These are phyloP conservation scores for Notarius lentiginosus DNA, from an alignment of 2,113 vertebrate genomes.

Conservation along the genomic window DNA sequence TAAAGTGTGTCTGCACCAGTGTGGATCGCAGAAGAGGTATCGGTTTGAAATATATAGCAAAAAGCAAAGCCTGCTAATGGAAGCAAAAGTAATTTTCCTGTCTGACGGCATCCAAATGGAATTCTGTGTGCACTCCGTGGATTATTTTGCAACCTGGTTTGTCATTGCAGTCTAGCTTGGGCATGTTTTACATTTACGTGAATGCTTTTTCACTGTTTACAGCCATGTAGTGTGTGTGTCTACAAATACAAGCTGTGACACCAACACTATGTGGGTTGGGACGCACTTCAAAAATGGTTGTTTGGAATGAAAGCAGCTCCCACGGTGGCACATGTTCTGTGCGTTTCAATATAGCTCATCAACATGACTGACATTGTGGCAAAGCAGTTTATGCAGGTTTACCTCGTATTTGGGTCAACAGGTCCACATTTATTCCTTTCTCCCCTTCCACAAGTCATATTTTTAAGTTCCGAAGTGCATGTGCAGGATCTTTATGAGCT, in stretches of 20 bases:
- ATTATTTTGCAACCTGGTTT: conserved; percentile 11
- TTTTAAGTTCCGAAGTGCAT: neutral
- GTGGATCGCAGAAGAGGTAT: conserved; percentile 21
- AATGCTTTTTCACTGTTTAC: conserved; percentile 20
- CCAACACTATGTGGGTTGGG: conserved; percentile 1
- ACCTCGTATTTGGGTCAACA: conserved; percentile 50
- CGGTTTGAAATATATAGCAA: conserved; percentile 33
- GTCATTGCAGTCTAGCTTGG: conserved; percentile 19
- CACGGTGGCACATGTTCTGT: neutral
- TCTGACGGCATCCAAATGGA: conserved; percentile 57
- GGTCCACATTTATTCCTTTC: conserved; percentile 52
- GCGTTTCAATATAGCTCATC: neutral
- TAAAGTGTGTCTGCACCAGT: conserved; percentile 24
- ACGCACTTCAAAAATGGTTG: neutral
- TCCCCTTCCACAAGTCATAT: conserved; percentile 30
- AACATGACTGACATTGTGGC: neutral
- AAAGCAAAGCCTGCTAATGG: conserved; percentile 31
- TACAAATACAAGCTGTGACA: conserved; percentile 12
- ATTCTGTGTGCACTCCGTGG: conserved; percentile 2
- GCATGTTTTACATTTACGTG: neutral
- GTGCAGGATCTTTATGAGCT: conserved; percentile 50
- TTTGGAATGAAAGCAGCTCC: neutral
- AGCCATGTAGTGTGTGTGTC: conserved; percentile 14
- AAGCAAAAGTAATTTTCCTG: conserved; percentile 50
- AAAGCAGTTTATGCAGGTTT: neutral